A percentile compares a stretch with the other conserved stretches of the same genome.
Conservation (phyloP, 2,797 vertebrate species). For the Astyanax mexicanus region DNA sequence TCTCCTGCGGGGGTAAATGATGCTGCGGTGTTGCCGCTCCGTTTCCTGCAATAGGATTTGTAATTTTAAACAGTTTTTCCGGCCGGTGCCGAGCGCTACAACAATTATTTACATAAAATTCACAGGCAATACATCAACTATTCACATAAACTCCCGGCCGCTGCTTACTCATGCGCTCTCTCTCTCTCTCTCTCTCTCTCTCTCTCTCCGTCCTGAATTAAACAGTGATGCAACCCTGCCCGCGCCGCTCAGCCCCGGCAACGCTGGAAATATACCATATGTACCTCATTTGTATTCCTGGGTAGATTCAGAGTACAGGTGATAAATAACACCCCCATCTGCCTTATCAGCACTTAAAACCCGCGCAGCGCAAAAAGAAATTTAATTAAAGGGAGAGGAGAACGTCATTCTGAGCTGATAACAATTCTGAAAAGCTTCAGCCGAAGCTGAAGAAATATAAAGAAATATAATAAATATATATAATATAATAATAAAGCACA, state of each 20-base stretch:
- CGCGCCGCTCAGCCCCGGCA: neutral
- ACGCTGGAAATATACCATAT: neutral
- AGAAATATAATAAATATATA: too few species aligned
- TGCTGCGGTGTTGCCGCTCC: neutral
- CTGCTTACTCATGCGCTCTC: constrained; percentile 20
- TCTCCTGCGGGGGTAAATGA: neutral
- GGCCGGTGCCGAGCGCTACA: neutral
- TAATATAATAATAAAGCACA: too few species aligned
- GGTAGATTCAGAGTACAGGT: constrained; percentile 4
- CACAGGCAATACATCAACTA: constrained; percentile 3
- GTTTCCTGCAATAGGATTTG: neutral
- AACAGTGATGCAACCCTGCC: constrained; percentile 3
- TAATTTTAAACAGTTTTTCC: neutral
- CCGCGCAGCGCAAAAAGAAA: neutral
- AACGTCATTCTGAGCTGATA: constrained; percentile 12
- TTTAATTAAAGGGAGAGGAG: constrained; percentile 28
- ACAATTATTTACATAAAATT: constrained; percentile 11
- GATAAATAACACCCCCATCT: constrained; percentile 16
- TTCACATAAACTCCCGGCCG: constrained; percentile 13
- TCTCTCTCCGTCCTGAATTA: constrained; percentile 10
- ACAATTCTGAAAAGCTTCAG: neutral
- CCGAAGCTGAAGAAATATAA: neutral
- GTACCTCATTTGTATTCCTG: constrained; percentile 18
- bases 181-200: neutral
- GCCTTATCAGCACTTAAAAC: constrained; percentile 23